Percentiles rank a stretch among this genome's conserved stretches.
phyloP scores from a whole-genome alignment of 2,888 invertebrate species.

The Galerucella nymphaeae region DNA sequence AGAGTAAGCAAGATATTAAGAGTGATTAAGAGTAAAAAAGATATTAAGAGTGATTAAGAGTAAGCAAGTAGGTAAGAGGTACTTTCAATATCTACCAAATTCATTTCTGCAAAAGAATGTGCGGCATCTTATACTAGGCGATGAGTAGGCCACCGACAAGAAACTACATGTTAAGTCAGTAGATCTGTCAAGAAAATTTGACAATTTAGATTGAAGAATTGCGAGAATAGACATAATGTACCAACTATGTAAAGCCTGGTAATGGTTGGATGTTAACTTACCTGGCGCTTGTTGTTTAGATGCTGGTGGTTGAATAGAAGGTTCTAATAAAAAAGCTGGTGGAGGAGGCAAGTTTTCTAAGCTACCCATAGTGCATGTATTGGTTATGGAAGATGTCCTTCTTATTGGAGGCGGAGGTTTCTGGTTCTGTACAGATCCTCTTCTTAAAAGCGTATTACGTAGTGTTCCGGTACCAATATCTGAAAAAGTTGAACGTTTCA shows the following conservation, averaged over 20 bases:
- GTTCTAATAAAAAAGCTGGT: slow-evolving; percentile 80
- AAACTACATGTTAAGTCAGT: too few relatives aligned
- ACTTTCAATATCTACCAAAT: too few relatives aligned
- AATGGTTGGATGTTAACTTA: background rate
- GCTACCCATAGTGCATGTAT: slow-evolving; percentile 63
- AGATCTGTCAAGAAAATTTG: too few relatives aligned
- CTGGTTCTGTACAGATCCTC: slow-evolving; percentile 69
- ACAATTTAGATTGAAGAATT: too few relatives aligned
- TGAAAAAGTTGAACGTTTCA: slow-evolving; percentile 37
- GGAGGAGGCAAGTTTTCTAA: slow-evolving; percentile 77
- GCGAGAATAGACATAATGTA: background rate
- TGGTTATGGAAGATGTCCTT: slow-evolving; percentile 77
- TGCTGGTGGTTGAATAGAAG: slow-evolving; percentile 41
- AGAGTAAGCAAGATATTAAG: too few relatives aligned
- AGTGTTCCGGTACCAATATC: slow-evolving; percentile 58
- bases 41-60: too few relatives aligned
- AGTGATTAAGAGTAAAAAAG: too few relatives aligned
- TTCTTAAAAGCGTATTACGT: slow-evolving; percentile 67
- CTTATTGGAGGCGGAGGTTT: slow-evolving; percentile 88
- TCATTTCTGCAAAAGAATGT: too few relatives aligned
- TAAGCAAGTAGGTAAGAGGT: too few relatives aligned
- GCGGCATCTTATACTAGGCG: too few relatives aligned
- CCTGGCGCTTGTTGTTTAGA: slow-evolving; percentile 24
- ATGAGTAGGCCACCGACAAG: too few relatives aligned
- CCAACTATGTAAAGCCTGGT: background rate